Evolutionary conservation across 2,888 invertebrate genomes (phyloP), one percentile per base, ranked within the genome.

Genomic region (Imbricaverruca yamaguchii): DNA sequence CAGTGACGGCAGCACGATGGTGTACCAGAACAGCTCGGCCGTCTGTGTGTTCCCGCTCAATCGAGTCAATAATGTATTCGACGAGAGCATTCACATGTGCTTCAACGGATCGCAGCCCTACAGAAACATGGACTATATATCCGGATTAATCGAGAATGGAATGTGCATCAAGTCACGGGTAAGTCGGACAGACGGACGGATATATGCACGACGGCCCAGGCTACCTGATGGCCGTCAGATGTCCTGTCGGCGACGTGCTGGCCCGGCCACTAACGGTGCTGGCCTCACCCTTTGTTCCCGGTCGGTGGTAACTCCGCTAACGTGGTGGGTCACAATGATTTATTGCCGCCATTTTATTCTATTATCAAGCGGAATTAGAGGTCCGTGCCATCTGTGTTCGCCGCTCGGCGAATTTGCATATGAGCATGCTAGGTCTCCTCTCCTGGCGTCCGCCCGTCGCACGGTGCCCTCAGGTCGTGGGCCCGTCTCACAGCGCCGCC

Each of bases 71-170:
- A 92, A 92, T 84, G 94, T 94, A 87, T 98, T 98, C 88, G 95
- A 94, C 86, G 94, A 96, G 88, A 98, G 98, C 89, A 96, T 98
- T 85, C 96, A 97, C 87, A 94, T 95, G 92, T 98, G 98, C 88
- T 97, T 97, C 87, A 95, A 96, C 88, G 97, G 97, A 61, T 94
- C 94, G 85, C 94, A 94, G 84, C 95, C 94, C 86, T 94, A 96
- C 86, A 92, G 97, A 80, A 96, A 94, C 86, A 93, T 94, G 92
- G 95, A 93, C 25, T 95, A 95, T 87, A 93, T 95, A 87, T 97
- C 95, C 83, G 95, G 95, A 18, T 93, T 93, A 85, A 94, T 96
- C 85, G 92, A 94, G 85, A 95, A 96, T 88, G 95, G 95, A 53
- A 93, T 94, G 87, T 96, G 96, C 88, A 95, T 95, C 53, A 91